phyloP scores from a whole-genome alignment of 2,888 invertebrate genomes.

The Cryptus viduatorius region DNA sequence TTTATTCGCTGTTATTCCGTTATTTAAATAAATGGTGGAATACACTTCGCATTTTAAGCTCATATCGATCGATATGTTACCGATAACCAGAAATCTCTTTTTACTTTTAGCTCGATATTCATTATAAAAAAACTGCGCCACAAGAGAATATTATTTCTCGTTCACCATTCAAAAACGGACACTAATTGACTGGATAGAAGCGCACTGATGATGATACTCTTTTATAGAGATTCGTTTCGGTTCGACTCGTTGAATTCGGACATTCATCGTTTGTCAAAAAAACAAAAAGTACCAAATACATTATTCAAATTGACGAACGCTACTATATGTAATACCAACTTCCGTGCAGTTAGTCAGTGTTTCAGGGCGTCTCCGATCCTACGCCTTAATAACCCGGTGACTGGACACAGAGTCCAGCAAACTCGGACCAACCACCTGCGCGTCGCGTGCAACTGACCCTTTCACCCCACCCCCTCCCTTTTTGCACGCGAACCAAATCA shows the following conservation, averaged over 20 bases:
- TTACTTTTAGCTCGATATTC: too few relatives aligned
- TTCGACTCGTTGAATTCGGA: background rate
- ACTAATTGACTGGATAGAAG: background rate
- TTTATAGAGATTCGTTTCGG: background rate
- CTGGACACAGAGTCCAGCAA: conserved; percentile 71
- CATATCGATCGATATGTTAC: too few relatives aligned
- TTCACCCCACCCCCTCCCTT: conserved; percentile 38
- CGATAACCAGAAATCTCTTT: too few relatives aligned
- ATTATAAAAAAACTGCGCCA: too few relatives aligned
- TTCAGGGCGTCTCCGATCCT: conserved; percentile 70
- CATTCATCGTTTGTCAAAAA: background rate
- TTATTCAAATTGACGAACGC: conserved; percentile 11
- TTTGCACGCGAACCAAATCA: conserved; percentile 57
- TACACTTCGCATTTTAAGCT: too few relatives aligned
- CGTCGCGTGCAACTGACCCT: conserved; percentile 74
- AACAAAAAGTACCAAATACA: background rate
- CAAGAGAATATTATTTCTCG: background rate
- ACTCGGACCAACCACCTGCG: conserved; percentile 76
- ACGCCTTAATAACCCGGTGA: conserved; percentile 81
- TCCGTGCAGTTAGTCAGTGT: conserved; percentile 41
- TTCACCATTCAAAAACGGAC: background rate
- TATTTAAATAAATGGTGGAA: too few relatives aligned
- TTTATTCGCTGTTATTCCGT: too few relatives aligned
- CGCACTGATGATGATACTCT: background rate
- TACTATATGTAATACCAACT: conserved; percentile 25